Base-by-base conservation (phyloP, 2,888 invertebrate species). In the Pristionchus fissidentatus region DNA sequence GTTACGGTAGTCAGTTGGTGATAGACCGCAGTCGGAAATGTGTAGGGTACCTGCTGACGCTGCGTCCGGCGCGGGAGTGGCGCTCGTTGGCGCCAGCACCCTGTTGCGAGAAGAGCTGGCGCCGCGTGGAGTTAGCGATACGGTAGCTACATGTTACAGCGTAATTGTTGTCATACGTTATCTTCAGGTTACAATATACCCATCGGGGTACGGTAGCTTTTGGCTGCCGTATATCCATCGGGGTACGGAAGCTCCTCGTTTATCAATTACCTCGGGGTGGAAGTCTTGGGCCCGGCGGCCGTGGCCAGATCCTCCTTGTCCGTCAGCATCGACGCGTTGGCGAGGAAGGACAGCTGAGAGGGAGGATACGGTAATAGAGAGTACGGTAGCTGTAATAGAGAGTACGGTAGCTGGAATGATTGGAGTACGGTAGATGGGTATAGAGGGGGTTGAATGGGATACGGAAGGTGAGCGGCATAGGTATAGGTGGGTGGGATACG, bases 81-180 rank as follows among this genome's bases (percentile, higher is more conserved):
- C 26, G 46, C 75, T n/a, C n/a, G n/a, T n/a, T n/a, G n/a, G n/a
- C n/a, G n/a, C n/a, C n/a, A 7, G 75, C 75, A 15, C 75, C 46
- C 49, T 49, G 75, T 22, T 77, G 49, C 49, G 49, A 49, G 75
- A 49, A 77, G 29, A 77, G 46, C 75, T 26, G 49, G 35, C 75
- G 75, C 46, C 32, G 75, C 46, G 49, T 77, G 1, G 75, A 46
- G 35, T 77, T 49, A 32, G 49, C 32, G 22, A 26, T 49, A 32
- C 75, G 46, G 49, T 77, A 77, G 49, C 49, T 13, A 22, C 32
- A n/a, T n/a, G n/a, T n/a, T n/a, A n/a, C n/a, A n/a, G n/a, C n/a
- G n/a, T n/a, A n/a, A n/a, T n/a, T n/a, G n/a, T n/a, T n/a, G n/a
- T n/a, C n/a, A n/a, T n/a, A n/a, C n/a, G n/a, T n/a, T n/a, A n/a